Evolutionary conservation across 2,888 invertebrate species (phyloP), one percentile per base, ranked within the genome.

Genomic region (Ectropis crepuscularia): DNA sequence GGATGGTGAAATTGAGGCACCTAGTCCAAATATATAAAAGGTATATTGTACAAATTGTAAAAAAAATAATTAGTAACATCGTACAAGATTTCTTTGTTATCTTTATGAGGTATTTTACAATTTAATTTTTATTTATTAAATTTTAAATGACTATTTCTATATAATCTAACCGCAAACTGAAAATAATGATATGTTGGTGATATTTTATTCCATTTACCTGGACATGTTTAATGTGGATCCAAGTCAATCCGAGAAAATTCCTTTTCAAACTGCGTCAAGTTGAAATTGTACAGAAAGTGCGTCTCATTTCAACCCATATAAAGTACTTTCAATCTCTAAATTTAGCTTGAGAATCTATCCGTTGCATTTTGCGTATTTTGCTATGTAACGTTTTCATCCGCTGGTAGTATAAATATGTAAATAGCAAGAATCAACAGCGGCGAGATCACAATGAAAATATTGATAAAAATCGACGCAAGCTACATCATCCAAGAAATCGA

Each of bases 301-400:
- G 80, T 80, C 70, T 83, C 79, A 83, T 83, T 72, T 75, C 55
- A 71, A 64, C 57, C 61, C 62, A 61, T 54, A 57, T 63, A 46
- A 57, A 43, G 64, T 68, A 71, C 63, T 68, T 63, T 49, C 60
- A 55, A 45, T 70, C 64, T 79, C 79, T 82, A 81, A 78, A 77
- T 81, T 80, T 84, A 74, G 79, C 72, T 64, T 63, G 68, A 66
- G 75, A 70, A 62, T 74, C 53, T 61, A 69, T 64, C 6, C 9
- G 38, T 45, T 36, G 54, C 74, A 71, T 70, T 75, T 65, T 73
- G 70, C 68, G 70, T 71, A 72, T 69, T 72, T 71, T 71, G 48
- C 51, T 65, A 55, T 47, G 48, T 48, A 10, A 16, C 46, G 5
- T 42, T 58, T 38, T 39, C n/a, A 10, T 45, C 46, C 43, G 43